A percentile compares a stretch with the other conserved stretches of the same genome.
Evolutionary conservation across 2,888 invertebrate genomes (phyloP).

Genomic region (Rhagium mordax): DNA sequence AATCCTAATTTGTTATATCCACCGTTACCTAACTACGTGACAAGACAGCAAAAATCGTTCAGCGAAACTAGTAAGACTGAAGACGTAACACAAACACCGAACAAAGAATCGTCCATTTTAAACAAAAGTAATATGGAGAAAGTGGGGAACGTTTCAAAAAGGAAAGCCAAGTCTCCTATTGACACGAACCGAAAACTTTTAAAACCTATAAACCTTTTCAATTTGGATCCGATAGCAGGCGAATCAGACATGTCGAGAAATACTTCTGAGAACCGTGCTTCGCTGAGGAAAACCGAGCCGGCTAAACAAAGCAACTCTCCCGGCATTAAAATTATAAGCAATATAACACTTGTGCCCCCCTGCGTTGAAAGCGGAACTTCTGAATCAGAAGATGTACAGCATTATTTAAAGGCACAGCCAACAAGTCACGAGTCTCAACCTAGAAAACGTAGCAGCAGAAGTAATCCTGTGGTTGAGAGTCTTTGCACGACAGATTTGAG

Average conservation of each 20-base stretch:
- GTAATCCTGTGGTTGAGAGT: background rate
- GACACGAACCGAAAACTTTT: background rate
- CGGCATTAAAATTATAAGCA: background rate
- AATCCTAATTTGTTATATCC: background rate
- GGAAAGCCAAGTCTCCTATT: background rate
- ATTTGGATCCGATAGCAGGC: slow-evolving; percentile 53
- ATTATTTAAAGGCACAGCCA: no score
- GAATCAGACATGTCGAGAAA: slow-evolving; percentile 69
- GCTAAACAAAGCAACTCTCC: background rate
- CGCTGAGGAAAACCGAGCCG: slow-evolving; percentile 46
- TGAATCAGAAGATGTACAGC: background rate
- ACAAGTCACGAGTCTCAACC: background rate
- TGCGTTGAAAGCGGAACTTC: background rate
- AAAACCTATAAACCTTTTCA: background rate
- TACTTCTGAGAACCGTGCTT: slow-evolving; percentile 65
- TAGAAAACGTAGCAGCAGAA: background rate
- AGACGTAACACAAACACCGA: background rate
- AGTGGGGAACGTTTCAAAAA: no score
- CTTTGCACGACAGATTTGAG: slow-evolving; percentile 40
- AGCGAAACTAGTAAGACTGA: background rate
- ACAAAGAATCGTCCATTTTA: background rate
- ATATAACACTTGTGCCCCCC: background rate
- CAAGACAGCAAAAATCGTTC: background rate
- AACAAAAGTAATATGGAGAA: no score
- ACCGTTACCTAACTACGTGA: background rate